These are phyloP conservation scores for Sardinella longiceps DNA, from an alignment of 2,797 vertebrate genomes.

Conservation along the genomic window DNA sequence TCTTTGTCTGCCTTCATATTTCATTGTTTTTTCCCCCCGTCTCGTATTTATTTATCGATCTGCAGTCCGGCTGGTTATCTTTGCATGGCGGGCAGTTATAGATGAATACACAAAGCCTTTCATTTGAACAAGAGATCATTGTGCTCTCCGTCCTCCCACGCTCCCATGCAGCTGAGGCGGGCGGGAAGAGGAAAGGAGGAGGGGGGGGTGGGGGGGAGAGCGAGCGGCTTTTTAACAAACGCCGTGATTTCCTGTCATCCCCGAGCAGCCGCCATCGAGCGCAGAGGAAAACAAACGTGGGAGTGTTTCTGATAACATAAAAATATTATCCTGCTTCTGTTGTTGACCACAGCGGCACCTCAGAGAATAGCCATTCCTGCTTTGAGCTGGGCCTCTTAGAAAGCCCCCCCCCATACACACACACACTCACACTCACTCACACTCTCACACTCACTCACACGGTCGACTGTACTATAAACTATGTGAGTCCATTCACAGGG, in stretches of 20 bases:
- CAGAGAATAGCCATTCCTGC: conserved; percentile 54
- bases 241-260: conserved; percentile 72
- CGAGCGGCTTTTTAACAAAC: conserved; percentile 55
- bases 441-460: background rate
- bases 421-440: background rate
- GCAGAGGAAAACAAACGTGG: conserved; percentile 56
- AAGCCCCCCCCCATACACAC: background rate
- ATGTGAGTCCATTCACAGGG: background rate
- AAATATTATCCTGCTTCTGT: conserved; percentile 57
- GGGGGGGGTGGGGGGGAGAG: too few species aligned
- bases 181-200: conserved; percentile 34
- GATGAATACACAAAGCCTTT: conserved; percentile 66
- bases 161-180: conserved; percentile 45
- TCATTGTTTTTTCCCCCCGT: conserved; percentile 67
- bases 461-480: background rate
- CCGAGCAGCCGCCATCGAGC: conserved; percentile 52
- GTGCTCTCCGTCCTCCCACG: conserved; percentile 56
- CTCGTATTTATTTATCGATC: conserved; percentile 73
- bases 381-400: conserved; percentile 52
- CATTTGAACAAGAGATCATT: conserved; percentile 64
- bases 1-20: conserved; percentile 38
- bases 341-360: conserved; percentile 50
- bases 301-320: conserved; percentile 57
- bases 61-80: conserved; percentile 67
- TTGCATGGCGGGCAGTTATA: conserved; percentile 65